Evolutionary conservation across 2,888 invertebrate species (phyloP).

Genomic region (Plemyria rubiginata): DNA sequence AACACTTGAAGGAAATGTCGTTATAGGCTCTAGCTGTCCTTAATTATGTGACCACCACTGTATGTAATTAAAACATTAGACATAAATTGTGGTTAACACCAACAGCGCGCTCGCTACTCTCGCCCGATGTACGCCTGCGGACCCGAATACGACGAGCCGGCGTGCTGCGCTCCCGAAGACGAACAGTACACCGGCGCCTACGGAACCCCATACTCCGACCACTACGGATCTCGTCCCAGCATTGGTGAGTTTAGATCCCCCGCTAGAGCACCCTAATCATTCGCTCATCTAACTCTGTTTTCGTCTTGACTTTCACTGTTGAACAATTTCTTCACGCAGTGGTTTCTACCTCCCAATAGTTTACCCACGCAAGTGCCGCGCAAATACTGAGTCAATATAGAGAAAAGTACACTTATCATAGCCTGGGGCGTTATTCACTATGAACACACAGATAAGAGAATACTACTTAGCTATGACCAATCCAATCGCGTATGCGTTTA

Average conservation of each 20-base stretch:
- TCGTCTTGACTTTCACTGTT: too few relatives aligned
- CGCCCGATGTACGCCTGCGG: conserved; percentile 88
- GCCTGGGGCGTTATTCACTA: too few relatives aligned
- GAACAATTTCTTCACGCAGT: conserved; percentile 15
- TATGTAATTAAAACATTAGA: too few relatives aligned
- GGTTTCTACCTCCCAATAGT: conserved; percentile 14
- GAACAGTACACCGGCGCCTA: conserved; percentile 96
- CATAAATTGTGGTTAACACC: too few relatives aligned
- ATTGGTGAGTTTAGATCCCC: conserved; percentile 79
- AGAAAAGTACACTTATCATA: too few relatives aligned
- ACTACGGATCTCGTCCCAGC: conserved; percentile 94
- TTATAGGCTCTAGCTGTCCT: too few relatives aligned
- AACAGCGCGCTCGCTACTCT: conserved; percentile 88
- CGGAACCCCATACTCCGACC: conserved; percentile 95
- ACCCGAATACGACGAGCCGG: conserved; percentile 97
- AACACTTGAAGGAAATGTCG: too few relatives aligned
- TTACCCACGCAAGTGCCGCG: conserved; percentile 63
- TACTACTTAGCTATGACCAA: too few relatives aligned
- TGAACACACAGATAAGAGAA: too few relatives aligned
- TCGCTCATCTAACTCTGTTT: background rate
- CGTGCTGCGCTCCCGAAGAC: conserved; percentile 95
- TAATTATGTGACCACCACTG: too few relatives aligned
- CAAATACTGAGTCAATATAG: conserved; percentile 55
- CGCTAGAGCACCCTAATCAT: background rate
- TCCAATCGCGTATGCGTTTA: too few relatives aligned